phyloP scores from a whole-genome alignment of 2,888 invertebrate genomes.

The Calameuta pallipes region DNA sequence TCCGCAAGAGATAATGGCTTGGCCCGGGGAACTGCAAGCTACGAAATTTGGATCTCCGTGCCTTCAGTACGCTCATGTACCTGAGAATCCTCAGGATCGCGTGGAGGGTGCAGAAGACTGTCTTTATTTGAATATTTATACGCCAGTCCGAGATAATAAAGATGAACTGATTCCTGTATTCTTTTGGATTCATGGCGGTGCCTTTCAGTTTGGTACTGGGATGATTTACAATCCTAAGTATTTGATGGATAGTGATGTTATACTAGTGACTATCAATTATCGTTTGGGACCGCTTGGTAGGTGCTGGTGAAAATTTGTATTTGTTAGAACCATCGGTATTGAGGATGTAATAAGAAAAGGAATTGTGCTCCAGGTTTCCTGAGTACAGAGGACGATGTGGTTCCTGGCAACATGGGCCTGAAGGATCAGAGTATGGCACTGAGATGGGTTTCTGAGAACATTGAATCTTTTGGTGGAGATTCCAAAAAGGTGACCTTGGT shows the following conservation, averaged over 20 bases:
- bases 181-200: conserved; percentile 61
- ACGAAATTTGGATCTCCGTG: conserved; percentile 29
- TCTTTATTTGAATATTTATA: conserved; percentile 40
- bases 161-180: conserved; percentile 49
- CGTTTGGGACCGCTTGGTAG: conserved; percentile 78
- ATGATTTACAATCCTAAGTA: conserved; percentile 47
- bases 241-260: conserved; percentile 74
- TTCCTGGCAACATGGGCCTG: conserved; percentile 79
- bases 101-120: conserved; percentile 39
- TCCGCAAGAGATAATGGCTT: conserved; percentile 29
- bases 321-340: neutral
- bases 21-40: conserved; percentile 33
- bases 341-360: neutral
- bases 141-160: conserved; percentile 8
- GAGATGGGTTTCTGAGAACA: conserved; percentile 77
- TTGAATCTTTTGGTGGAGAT: conserved; percentile 78
- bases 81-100: conserved; percentile 23
- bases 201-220: conserved; percentile 73
- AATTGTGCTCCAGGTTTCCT: conserved; percentile 72
- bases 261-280: conserved; percentile 78
- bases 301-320: conserved; percentile 20
- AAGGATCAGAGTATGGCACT: conserved; percentile 80
- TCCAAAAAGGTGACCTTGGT: conserved; percentile 75
- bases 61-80: conserved; percentile 31
- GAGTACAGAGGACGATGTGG: conserved; percentile 76